phyloP scores from a whole-genome alignment of 1,140 invertebrate genomes.

The Globodera rostochiensis region DNA sequence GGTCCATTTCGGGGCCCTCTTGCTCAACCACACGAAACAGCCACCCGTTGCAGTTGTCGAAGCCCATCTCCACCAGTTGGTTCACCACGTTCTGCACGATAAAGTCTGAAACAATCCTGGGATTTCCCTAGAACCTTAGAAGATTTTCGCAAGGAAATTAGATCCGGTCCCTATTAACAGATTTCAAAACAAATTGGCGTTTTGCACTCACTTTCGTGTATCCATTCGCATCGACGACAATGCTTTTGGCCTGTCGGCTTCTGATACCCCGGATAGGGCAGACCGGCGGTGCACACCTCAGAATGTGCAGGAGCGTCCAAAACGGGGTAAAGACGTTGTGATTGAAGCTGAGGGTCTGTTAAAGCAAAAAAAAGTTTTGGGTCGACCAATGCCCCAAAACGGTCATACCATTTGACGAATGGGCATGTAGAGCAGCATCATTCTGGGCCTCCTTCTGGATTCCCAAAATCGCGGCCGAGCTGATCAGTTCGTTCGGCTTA shows the following conservation, averaged over 20 bases:
- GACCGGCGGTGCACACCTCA: conserved; percentile 24
- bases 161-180: background rate
- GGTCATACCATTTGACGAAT: no score
- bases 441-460: background rate
- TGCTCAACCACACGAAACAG: conserved; percentile 41
- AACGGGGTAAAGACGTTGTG: background rate
- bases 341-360: background rate
- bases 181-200: background rate
- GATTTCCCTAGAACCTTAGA: no score
- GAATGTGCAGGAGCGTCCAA: background rate
- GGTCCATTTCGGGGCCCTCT: conserved; percentile 31
- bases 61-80: conserved; percentile 45
- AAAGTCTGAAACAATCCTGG: conserved; percentile 25
- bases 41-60: conserved; percentile 51
- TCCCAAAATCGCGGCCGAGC: background rate
- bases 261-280: background rate
- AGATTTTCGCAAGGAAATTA: no score
- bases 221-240: conserved; percentile 3
- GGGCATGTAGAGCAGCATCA: no score
- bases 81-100: conserved; percentile 34
- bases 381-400: no score
- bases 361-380: no score
- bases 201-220: conserved; percentile 8
- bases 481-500: background rate
- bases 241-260: background rate